phyloP scores from a whole-genome alignment of 2,888 invertebrate species.

The Drosophila borborema region DNA sequence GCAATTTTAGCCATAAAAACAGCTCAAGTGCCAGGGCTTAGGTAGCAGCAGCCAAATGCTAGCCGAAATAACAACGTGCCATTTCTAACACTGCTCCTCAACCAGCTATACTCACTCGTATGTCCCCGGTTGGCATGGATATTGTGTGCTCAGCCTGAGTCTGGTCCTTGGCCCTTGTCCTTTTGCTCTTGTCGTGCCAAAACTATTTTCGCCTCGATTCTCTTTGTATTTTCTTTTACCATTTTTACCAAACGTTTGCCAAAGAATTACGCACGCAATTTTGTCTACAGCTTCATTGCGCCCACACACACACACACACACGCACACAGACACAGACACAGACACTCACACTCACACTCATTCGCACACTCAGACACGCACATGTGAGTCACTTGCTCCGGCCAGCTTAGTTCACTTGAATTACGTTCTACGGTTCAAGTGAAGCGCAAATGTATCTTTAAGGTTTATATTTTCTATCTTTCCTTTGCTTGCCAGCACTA shows the following conservation, averaged over 20 bases:
- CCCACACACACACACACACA: slow-evolving; percentile 43
- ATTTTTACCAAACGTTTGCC: slow-evolving; percentile 58
- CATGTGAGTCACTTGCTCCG: slow-evolving; percentile 57
- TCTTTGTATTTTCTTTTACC: slow-evolving; percentile 23
- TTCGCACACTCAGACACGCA: slow-evolving; percentile 19
- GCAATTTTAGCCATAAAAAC: slow-evolving; percentile 48
- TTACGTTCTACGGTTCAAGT: slow-evolving; percentile 75
- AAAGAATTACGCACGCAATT: slow-evolving; percentile 74
- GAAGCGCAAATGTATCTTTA: slow-evolving; percentile 81
- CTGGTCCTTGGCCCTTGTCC: not conserved
- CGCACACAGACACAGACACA: slow-evolving; percentile 24
- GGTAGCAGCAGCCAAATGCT: slow-evolving; percentile 37
- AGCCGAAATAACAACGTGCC: slow-evolving; percentile 25
- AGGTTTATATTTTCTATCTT: slow-evolving; percentile 68
- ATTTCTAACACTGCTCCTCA: slow-evolving; percentile 17
- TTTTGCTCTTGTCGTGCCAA: slow-evolving; percentile 22
- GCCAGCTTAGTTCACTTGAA: slow-evolving; percentile 74
- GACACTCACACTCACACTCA: slow-evolving; percentile 27
- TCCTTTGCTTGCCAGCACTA: slow-evolving; percentile 3
- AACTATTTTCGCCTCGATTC: slow-evolving; percentile 30
- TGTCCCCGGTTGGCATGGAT: not conserved
- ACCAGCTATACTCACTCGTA: slow-evolving; percentile 15
- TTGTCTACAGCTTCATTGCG: slow-evolving; percentile 74
- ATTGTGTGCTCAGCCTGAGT: not conserved
- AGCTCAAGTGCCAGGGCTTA: slow-evolving; percentile 44